Evolutionary conservation across 2,113 vertebrate species (phyloP), one percentile per base, ranked within the genome.

Genomic region (Nestor notabilis): DNA sequence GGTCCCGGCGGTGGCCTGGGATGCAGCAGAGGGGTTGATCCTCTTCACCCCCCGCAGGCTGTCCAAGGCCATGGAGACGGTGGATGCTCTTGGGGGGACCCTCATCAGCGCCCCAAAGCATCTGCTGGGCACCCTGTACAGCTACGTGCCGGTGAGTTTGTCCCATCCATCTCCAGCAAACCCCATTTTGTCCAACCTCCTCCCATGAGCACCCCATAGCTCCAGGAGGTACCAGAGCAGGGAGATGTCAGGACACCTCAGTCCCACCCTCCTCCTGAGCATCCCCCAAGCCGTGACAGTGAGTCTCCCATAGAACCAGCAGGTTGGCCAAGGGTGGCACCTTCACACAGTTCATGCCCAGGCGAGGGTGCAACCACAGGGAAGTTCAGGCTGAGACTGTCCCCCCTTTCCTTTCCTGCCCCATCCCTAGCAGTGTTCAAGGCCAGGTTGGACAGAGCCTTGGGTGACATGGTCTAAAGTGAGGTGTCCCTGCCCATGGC

Each of bases 81-180:
- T 98, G 69, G 97, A 96, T 94, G 91, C 97, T 19, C 96, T 98
- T 0, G 91, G 97, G 5, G 97, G 96, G 1, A 97, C 97, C 53
- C 93, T 98, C 4, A 69, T 96, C 82, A 96, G 94, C 4, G 97
- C 98, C 33, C 98, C 97, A 8, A 92, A 97, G 89, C 97, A 95
- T 41, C 93, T 98, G 66, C 95, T 98, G 77, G 96, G 97, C 71
- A 98, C 95, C 1, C 82, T 98, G 83, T 97, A 97, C 91, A 94
- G 95, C 93, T 98, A 97, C 0, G 69, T 97, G 77, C 96, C 95
- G 94, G 98, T 99, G 97, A 98, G 98, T 98, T 91, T 44, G 14
- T 44, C 39, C 53, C 49, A 2, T 5, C 21, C 39, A 13, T 17
- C 76, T 77, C 64, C 64, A 70, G 43, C 35, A 77, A 56, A 74